phyloP scores from a whole-genome alignment of 2,797 vertebrate genomes.

The Darevskia nairensis region DNA sequence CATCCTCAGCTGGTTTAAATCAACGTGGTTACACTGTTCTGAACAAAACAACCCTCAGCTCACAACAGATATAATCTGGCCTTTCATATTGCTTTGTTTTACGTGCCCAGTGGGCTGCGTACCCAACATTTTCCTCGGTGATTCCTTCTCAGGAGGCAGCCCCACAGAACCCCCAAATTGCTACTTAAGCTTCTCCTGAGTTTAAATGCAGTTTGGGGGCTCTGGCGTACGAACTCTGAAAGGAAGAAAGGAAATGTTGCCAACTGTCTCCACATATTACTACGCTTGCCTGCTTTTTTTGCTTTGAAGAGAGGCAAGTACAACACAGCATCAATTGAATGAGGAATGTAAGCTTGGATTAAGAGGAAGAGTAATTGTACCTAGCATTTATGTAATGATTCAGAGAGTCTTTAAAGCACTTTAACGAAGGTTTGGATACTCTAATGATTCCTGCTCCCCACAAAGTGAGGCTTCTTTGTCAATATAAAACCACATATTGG shows the following conservation, averaged over 20 bases:
- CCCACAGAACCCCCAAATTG: conserved; percentile 2
- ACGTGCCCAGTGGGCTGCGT: neutral
- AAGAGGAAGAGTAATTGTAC: neutral
- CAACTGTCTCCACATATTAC: neutral
- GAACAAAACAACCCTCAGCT: neutral
- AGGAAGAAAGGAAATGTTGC: neutral
- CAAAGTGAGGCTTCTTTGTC: too few species aligned
- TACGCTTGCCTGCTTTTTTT: neutral
- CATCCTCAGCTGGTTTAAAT: conserved; percentile 34
- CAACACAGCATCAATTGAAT: neutral
- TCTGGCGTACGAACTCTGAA: neutral
- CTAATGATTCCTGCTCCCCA: too few species aligned
- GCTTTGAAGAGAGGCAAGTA: neutral
- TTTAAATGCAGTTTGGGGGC: neutral
- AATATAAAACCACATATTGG: too few species aligned
- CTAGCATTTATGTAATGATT: neutral
- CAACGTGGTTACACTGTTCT: conserved; percentile 14
- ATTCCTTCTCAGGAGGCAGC: neutral
- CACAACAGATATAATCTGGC: conserved; percentile 31
- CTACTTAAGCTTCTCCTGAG: neutral
- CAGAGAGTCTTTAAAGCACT: neutral
- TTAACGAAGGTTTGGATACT: neutral
- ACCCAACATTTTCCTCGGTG: neutral
- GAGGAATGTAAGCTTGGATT: neutral
- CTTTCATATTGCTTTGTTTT: conserved; percentile 15